Evolutionary conservation across 2,888 invertebrate species (phyloP).

Genomic region (Ypsolopha scabrella): DNA sequence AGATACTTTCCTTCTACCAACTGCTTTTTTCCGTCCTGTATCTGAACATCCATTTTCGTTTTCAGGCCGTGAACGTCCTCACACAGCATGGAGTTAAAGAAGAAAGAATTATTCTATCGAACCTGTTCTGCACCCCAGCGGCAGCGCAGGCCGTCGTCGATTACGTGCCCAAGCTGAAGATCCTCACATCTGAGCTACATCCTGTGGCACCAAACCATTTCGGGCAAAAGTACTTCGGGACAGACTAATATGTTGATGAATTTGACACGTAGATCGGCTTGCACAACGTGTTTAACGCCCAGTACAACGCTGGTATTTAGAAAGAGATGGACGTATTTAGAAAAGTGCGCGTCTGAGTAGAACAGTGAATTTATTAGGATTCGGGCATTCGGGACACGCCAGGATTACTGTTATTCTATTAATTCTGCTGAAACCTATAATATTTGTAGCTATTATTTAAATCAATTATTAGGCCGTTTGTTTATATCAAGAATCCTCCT

Average conservation of each 20-base stretch:
- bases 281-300: too few relatives aligned
- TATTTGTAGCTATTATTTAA: too few relatives aligned
- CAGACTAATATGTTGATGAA: slow-evolving; percentile 76
- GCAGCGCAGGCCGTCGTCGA: slow-evolving; percentile 87
- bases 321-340: neutral
- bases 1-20: too few relatives aligned
- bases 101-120: slow-evolving; percentile 95
- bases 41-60: slow-evolving; percentile 6
- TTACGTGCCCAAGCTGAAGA: slow-evolving; percentile 92
- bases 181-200: slow-evolving; percentile 95
- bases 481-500: too few relatives aligned
- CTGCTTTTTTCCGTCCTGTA: neutral
- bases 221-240: slow-evolving; percentile 98
- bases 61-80: slow-evolving; percentile 92
- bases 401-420: too few relatives aligned
- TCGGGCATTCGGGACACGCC: too few relatives aligned
- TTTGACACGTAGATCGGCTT: neutral
- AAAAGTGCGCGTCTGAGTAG: too few relatives aligned
- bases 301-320: too few relatives aligned
- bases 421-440: too few relatives aligned
- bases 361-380: too few relatives aligned
- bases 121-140: slow-evolving; percentile 95
- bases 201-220: slow-evolving; percentile 97
- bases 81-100: slow-evolving; percentile 95
- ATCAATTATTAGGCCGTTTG: too few relatives aligned